Base-by-base conservation (phyloP, 2,113 vertebrate species). In the Bagarius yarrelli region DNA sequence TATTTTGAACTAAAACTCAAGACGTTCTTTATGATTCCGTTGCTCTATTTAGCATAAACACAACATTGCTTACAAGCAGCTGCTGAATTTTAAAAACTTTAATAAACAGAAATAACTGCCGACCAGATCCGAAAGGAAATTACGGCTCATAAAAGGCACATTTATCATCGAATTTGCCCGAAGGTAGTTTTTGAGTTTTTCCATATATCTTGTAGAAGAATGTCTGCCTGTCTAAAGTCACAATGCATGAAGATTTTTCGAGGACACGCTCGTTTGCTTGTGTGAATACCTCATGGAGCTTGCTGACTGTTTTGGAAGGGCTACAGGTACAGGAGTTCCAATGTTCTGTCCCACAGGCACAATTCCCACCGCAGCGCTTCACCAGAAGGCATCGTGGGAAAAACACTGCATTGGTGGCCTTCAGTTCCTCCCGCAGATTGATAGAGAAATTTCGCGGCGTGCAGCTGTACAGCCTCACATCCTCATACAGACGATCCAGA, bases 371-470 rank as follows among this genome's bases (percentile, higher is more conserved):
- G 0, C 97, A 99, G 87, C 96, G 96, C 84, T 96, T 93, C 83
- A 98, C 96, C 5, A 99, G 94, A 63, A 99, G 93, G 87, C 97
- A 99, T 5, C 96, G 96, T 0, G 97, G 97, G 85, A 99, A 98
- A 93, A 98, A 98, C 76, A 98, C 95, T 0, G 92, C 94, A 0
- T 90, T 96, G 88, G 95, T 95, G 83, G 92, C 85, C 87, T 90
- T 95, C 84, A 99, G 93, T 89, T 99, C 97, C 85, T 98, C 96
- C 11, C 96, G 92, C 78, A 99, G 88, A 86, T 97, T 98, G 16
- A 98, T 95, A 0, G 97, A 98, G 85, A 94, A 96, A 88, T 99
- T 99, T 32, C 96, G 94, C 0, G 97, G 97, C 2, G 97, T 98
- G 81, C 97, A 99, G 75, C 98, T 99, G 89, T 97, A 99, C n/a